Conservation (phyloP, 2,113 vertebrate genomes). For the Cephalopterus ornatus region DNA sequence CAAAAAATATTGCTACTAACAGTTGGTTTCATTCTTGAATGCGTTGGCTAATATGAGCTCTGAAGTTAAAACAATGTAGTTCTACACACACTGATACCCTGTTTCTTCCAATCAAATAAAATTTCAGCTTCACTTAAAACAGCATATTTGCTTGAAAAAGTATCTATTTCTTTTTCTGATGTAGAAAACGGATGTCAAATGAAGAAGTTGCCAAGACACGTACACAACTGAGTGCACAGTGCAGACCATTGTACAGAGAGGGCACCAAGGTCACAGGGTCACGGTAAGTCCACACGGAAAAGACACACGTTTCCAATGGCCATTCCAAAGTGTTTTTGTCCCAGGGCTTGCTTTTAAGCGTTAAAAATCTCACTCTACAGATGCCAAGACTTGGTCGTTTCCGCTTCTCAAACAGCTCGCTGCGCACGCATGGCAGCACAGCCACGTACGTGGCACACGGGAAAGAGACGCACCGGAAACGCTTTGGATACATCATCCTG, state of each 20-base stretch:
- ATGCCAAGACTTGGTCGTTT: neutral
- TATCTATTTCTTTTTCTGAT: neutral
- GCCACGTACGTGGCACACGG: neutral
- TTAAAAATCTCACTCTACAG: neutral
- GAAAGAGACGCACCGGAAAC: neutral
- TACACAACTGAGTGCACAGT: neutral
- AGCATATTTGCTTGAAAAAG: neutral
- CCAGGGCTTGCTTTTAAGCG: neutral
- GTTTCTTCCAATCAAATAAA: slow-evolving; percentile 19
- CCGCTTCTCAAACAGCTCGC: neutral
- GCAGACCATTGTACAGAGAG: neutral
- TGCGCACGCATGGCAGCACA: neutral
- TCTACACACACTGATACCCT: neutral
- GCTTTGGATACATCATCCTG: neutral
- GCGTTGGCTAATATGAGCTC: neutral
- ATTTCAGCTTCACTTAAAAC: neutral
- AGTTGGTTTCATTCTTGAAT: neutral
- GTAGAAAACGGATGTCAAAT: neutral
- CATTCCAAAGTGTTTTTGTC: neutral
- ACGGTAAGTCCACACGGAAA: neutral
- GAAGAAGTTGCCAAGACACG: neutral
- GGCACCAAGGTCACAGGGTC: slow-evolving; percentile 10
- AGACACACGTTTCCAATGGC: neutral
- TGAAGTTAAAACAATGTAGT: neutral
- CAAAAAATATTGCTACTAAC: neutral